Conservation (phyloP, 2,888 invertebrate species). For the Nomada goodeniana region DNA sequence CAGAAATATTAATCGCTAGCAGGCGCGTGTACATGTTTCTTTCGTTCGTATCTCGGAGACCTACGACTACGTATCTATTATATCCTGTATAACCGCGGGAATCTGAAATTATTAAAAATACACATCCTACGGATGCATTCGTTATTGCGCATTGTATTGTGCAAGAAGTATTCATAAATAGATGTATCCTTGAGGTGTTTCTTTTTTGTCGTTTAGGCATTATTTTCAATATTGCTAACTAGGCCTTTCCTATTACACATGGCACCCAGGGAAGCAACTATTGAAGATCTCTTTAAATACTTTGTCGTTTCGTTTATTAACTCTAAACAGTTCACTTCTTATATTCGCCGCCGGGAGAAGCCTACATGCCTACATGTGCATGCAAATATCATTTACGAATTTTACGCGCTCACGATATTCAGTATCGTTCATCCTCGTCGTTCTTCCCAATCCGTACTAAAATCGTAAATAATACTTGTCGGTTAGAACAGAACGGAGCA, state of each 20-base stretch:
- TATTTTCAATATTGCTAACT: slow-evolving; percentile 51
- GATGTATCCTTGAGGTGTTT: slow-evolving; percentile 37
- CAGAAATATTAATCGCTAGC: slow-evolving; percentile 48
- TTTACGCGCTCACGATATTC: slow-evolving; percentile 16
- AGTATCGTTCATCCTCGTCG: background rate
- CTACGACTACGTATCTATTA: slow-evolving; percentile 54
- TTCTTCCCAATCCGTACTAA: background rate
- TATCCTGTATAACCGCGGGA: slow-evolving; percentile 58
- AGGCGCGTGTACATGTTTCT: slow-evolving; percentile 32
- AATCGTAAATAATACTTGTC: slow-evolving; percentile 4
- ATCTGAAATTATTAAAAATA: slow-evolving; percentile 78
- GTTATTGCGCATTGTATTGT: slow-evolving; percentile 75
- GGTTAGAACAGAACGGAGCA: slow-evolving; percentile 1
- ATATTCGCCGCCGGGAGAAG: slow-evolving; percentile 27
- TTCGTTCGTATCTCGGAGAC: slow-evolving; percentile 30
- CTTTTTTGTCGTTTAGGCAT: slow-evolving; percentile 33
- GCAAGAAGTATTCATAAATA: slow-evolving; percentile 68
- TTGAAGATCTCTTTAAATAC: slow-evolving; percentile 44
- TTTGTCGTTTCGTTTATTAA: slow-evolving; percentile 23
- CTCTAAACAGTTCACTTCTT: slow-evolving; percentile 34
- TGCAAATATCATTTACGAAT: slow-evolving; percentile 47
- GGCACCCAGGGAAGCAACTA: slow-evolving; percentile 56
- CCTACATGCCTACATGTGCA: slow-evolving; percentile 61
- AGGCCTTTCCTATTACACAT: slow-evolving; percentile 61
- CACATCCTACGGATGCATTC: slow-evolving; percentile 74